phyloP scores from a whole-genome alignment of 2,888 invertebrate genomes.

The Pheosia gnoma region DNA sequence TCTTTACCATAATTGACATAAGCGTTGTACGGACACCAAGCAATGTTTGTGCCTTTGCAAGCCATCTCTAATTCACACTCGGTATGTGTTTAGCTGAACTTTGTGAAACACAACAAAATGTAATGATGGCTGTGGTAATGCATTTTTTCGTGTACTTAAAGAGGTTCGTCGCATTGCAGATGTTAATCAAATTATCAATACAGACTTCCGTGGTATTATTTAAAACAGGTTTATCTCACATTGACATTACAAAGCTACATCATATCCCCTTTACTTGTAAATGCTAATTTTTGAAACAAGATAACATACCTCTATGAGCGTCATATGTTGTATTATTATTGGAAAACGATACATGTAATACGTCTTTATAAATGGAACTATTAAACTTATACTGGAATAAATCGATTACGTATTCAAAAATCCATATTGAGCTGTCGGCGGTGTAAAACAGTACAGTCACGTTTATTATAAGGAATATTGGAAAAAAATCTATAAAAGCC shows the following conservation, averaged over 20 bases:
- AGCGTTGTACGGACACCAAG: constrained; percentile 33
- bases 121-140: constrained; percentile 79
- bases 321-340: constrained; percentile 2
- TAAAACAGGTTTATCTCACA: constrained; percentile 63
- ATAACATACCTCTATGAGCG: constrained; percentile 7
- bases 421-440: constrained; percentile 67
- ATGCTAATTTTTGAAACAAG: constrained; percentile 22
- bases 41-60: constrained; percentile 45
- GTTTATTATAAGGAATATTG: constrained; percentile 63
- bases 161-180: constrained; percentile 57
- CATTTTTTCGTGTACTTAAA: constrained; percentile 76
- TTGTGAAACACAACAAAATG: constrained; percentile 77
- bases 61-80: constrained; percentile 76
- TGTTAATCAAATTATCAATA: constrained; percentile 78
- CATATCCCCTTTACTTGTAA: constrained; percentile 21
- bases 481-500: constrained; percentile 70
- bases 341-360: constrained; percentile 8
- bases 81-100: constrained; percentile 73
- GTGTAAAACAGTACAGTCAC: constrained; percentile 70
- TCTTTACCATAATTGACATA: constrained; percentile 53
- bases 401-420: constrained; percentile 64
- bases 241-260: constrained; percentile 19
- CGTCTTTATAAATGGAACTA: constrained; percentile 35
- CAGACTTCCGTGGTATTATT: constrained; percentile 74
- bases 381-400: constrained; percentile 53